phyloP scores from a whole-genome alignment of 1,140 invertebrate genomes.

The Macrobrachium nipponense region DNA sequence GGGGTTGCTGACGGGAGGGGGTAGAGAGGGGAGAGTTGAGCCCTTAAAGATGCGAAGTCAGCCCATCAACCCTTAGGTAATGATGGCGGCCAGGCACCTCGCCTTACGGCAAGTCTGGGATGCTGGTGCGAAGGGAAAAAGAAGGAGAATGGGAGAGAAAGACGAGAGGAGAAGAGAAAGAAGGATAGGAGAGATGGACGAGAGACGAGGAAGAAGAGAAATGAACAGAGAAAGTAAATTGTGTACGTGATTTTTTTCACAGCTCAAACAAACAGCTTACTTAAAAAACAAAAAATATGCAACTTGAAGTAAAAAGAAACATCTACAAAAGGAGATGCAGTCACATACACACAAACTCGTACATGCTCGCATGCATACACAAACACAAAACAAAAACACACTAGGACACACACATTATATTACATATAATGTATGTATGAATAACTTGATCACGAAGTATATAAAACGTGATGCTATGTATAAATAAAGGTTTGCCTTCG shows the following conservation, averaged over 20 bases:
- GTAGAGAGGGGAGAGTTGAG: too few relatives aligned
- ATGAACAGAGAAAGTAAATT: not conserved
- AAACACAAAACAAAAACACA: too few relatives aligned
- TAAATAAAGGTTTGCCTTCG: too few relatives aligned
- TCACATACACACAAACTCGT: slow-evolving; percentile 8
- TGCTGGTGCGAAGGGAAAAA: not conserved
- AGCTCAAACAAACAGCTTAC: not conserved
- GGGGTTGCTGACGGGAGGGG: too few relatives aligned
- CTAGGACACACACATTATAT: too few relatives aligned
- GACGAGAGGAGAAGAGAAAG: not conserved
- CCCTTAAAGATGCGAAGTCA: too few relatives aligned
- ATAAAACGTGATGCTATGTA: too few relatives aligned
- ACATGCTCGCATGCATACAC: slow-evolving; percentile 15
- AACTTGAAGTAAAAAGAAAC: not conserved
- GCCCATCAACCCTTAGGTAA: too few relatives aligned
- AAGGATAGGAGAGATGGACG: not conserved
- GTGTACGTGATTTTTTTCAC: not conserved
- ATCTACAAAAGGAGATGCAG: not conserved
- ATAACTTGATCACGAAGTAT: too few relatives aligned
- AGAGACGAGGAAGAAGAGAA: not conserved
- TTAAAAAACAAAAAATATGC: not conserved
- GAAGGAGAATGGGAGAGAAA: not conserved
- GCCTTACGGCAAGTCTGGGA: not conserved
- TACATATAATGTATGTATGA: not conserved
- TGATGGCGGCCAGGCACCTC: too few relatives aligned